A percentile compares a stretch with the other conserved stretches of the same genome.
These are phyloP conservation scores for Dromiciops gliroides DNA, from an alignment of 2,113 vertebrate species.

Conservation along the genomic window DNA sequence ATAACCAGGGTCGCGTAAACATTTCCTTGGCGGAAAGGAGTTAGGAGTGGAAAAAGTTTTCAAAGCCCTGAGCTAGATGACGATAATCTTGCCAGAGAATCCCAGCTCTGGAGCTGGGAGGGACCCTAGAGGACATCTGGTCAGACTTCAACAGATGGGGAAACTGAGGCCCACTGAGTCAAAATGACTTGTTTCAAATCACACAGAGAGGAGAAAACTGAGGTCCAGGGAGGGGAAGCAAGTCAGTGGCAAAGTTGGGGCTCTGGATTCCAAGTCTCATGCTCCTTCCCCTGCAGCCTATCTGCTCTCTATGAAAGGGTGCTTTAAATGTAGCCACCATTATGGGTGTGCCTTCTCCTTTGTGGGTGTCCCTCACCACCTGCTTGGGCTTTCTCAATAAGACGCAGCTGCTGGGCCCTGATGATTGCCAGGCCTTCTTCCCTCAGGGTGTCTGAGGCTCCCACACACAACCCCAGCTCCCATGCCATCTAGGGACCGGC, in stretches of 20 bases:
- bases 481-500: not conserved
- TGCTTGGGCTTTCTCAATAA: not conserved
- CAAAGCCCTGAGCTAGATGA: no score
- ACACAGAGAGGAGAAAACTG: not conserved
- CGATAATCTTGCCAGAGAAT: no score
- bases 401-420: not conserved
- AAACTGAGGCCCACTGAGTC: no score
- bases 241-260: not conserved
- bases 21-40: no score
- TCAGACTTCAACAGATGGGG: no score
- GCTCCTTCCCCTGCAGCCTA: not conserved
- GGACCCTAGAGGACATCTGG: no score
- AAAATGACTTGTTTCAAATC: not conserved
- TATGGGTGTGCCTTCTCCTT: not conserved
- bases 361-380: not conserved
- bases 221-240: not conserved
- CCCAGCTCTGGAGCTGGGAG: no score
- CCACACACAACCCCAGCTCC: not conserved
- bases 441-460: not conserved
- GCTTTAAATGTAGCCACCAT: not conserved
- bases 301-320: not conserved
- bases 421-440: not conserved
- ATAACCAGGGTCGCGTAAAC: no score
- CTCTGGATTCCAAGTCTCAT: not conserved
- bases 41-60: no score